A percentile compares a stretch with the other conserved stretches of the same genome.
Conservation (phyloP, 2,888 invertebrate species). For the Spisula subtruncata region DNA sequence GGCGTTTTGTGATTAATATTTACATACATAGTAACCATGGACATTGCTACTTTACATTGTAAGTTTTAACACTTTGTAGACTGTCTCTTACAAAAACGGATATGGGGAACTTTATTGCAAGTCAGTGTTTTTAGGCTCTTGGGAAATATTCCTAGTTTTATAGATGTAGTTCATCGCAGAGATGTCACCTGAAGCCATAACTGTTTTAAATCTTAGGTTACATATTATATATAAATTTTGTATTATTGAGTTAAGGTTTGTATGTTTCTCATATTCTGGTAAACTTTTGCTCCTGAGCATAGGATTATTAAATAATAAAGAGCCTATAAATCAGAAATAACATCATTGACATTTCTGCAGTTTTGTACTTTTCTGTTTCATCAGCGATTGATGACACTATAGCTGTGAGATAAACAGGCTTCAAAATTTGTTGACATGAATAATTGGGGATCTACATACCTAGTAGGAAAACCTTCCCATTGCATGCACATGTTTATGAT, state of each 20-base stretch:
- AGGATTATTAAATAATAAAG: neutral
- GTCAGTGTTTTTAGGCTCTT: neutral
- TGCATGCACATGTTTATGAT: too few species aligned
- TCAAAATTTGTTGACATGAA: neutral
- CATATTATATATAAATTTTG: neutral
- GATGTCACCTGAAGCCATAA: neutral
- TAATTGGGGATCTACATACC: too few species aligned
- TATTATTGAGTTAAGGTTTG: neutral
- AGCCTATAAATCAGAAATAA: neutral
- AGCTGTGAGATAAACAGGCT: neutral
- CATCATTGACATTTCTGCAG: neutral
- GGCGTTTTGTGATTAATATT: neutral
- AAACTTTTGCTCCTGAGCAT: neutral
- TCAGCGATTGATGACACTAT: neutral
- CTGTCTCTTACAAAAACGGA: slow-evolving; percentile 9
- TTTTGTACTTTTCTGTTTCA: neutral
- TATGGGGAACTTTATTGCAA: neutral
- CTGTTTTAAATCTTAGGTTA: slow-evolving; percentile 5
- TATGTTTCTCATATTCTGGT: neutral
- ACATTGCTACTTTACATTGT: neutral
- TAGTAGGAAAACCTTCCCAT: too few species aligned
- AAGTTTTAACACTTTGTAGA: neutral
- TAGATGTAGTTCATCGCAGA: neutral
- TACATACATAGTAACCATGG: neutral
- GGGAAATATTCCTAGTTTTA: neutral